phyloP scores from a whole-genome alignment of 2,797 vertebrate species.

The Syndactyla subalaris region DNA sequence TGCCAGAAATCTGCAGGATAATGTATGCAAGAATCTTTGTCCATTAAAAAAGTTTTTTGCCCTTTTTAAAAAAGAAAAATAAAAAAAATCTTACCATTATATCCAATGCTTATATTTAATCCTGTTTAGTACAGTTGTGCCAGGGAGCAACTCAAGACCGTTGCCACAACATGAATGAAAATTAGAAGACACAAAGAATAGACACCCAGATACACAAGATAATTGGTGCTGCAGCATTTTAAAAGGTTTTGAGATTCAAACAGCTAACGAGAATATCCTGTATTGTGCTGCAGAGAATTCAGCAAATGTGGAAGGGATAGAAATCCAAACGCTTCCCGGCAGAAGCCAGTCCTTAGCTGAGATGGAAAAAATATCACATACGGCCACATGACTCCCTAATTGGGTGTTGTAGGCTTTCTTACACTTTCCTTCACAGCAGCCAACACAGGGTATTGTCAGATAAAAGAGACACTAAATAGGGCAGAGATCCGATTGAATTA shows the following conservation, averaged over 20 bases:
- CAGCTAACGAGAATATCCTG: not conserved
- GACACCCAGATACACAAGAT: not conserved
- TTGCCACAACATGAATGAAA: not conserved
- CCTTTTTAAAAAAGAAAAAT: not conserved
- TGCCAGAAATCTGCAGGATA: not conserved
- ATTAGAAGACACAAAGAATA: not conserved
- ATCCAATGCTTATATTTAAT: not conserved
- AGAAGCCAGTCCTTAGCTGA: conserved; percentile 10
- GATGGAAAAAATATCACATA: conserved; percentile 10
- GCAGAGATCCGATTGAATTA: not conserved
- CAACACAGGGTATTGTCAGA: not conserved
- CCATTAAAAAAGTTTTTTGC: not conserved
- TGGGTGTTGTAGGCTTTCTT: conserved; percentile 12
- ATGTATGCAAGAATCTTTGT: rapidly evolving
- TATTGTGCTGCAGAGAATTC: not conserved
- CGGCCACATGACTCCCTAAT: not conserved
- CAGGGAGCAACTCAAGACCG: not conserved
- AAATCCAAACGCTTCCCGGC: not conserved
- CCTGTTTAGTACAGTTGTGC: not conserved
- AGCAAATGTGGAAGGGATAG: not conserved
- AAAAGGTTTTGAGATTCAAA: not conserved
- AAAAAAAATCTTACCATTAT: not conserved
- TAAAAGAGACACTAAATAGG: conserved; percentile 13
- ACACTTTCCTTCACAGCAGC: conserved; percentile 36
- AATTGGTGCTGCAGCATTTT: not conserved